A percentile compares a stretch with the other conserved stretches of the same genome.
These are phyloP conservation scores for Rhagologus leucostigma DNA, from an alignment of 2,113 vertebrate genomes.

Conservation along the genomic window DNA sequence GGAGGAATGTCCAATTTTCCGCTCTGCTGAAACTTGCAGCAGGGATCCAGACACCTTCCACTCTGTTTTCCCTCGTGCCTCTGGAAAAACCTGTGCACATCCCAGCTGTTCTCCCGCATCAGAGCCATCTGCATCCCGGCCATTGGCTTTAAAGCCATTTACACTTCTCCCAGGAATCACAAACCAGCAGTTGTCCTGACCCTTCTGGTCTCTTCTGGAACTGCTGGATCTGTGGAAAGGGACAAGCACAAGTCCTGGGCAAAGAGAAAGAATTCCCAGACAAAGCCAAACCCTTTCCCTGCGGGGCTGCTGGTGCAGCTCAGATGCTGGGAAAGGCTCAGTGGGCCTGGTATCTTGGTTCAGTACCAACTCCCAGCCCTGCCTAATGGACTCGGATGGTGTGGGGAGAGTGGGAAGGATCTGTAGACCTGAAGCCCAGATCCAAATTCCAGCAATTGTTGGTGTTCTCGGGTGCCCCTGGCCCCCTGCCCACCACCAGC, in stretches of 20 bases:
- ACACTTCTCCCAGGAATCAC: not conserved
- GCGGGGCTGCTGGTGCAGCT: not conserved
- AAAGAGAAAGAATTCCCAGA: not conserved
- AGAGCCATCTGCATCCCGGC: not conserved
- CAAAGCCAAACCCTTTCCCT: not conserved
- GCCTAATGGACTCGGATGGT: accelerated
- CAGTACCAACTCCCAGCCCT: not conserved
- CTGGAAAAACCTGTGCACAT: not conserved
- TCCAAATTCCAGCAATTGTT: not conserved
- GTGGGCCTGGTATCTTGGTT: not conserved
- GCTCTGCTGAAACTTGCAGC: not conserved
- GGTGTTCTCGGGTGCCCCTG: not conserved
- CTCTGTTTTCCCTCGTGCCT: accelerated
- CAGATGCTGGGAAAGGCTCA: not conserved
- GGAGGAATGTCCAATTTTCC: not conserved
- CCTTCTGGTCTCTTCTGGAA: not conserved
- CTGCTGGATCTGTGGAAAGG: not conserved
- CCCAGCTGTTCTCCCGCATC: not conserved
- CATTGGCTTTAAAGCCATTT: not conserved
- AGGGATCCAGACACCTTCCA: not conserved
- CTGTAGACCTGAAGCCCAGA: not conserved
- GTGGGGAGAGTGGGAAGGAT: not conserved
- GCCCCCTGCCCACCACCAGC: not conserved
- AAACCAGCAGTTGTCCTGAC: no score
- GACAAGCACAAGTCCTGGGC: not conserved